Evolutionary conservation across 2,113 vertebrate genomes (phyloP), one percentile per base, ranked within the genome.

Genomic region (Muntiacus reevesi): DNA sequence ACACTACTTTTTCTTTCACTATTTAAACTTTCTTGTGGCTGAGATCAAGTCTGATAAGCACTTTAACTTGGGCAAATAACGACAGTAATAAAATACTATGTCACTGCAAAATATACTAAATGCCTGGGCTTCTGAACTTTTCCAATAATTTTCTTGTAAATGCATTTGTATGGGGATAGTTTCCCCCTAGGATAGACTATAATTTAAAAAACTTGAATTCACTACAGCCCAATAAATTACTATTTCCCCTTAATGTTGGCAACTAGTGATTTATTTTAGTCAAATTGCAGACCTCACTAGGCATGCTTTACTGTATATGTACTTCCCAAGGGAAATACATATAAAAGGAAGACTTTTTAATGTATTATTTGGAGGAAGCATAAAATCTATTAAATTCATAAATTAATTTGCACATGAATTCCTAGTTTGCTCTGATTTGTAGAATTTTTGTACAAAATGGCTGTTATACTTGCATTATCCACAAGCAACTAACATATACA

Each of bases 211-310:
- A 60, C 60, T 55, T 86, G 74, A 86, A 88, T 96, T 95, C 88
- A 71, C 43, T 91, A 8, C n/a, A 96, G 74, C 14, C 81, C 59
- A 95, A 78, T 96, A 95, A 97, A 97, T 97, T 92, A 97, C 81
- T 76, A 33, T 92, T 97, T 97, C 92, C 55, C 50, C 93, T 97
- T 97, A 85, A 97, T 96, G 95, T 94, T 97, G 85, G 81, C 93
- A 96, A 89, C 90, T 50, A 86, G 87, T 97, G 85, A 97, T 97
- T 98, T 96, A 97, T 97, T 95, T 97, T 87, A 97, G 67, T 27
- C 76, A 96, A 96, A 95, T 13, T 78, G 43, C 50, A 92, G 93
- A 83, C 45, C 79, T 98, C 36, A 79, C 74, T 71, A 94, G 74
- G 36, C 87, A 23, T 71, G 43, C 43, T 98, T 93, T 89, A 67